These are phyloP conservation scores for Dryobates pubescens DNA, from an alignment of 2,797 vertebrate genomes.

Conservation along the genomic window DNA sequence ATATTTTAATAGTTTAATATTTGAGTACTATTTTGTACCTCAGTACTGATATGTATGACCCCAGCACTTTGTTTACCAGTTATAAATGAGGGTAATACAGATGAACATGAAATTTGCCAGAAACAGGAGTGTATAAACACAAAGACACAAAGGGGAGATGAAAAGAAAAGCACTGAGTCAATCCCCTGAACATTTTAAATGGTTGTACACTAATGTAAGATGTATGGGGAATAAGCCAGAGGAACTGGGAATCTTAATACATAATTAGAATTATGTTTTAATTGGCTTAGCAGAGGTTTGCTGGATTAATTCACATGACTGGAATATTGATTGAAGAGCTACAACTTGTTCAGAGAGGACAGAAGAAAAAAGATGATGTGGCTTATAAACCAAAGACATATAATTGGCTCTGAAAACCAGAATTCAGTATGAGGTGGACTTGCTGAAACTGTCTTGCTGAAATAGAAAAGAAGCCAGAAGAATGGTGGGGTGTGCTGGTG, in stretches of 20 bases:
- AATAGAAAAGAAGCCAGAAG: background rate
- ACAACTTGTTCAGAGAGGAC: background rate
- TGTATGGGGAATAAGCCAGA: conserved; percentile 19
- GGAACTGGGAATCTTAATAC: conserved; percentile 38
- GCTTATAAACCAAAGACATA: background rate
- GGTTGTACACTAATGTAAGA: background rate
- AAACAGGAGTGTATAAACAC: background rate
- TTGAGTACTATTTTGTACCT: background rate
- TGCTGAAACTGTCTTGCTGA: background rate
- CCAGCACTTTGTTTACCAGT: background rate
- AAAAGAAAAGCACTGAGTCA: background rate
- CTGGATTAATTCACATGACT: background rate
- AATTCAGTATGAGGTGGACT: background rate
- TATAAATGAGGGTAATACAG: background rate
- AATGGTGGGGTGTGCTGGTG: background rate
- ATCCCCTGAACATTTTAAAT: background rate
- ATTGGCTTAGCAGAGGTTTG: conserved; percentile 45
- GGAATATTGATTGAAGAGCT: conserved; percentile 39
- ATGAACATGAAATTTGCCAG: background rate
- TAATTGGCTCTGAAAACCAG: background rate
- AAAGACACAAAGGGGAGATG: background rate
- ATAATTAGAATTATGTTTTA: conserved; percentile 62
- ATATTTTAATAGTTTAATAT: background rate
- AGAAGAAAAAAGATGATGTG: background rate
- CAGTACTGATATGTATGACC: background rate